Evolutionary conservation across 2,888 invertebrate genomes (phyloP).

Genomic region (Nyleta sp.): DNA sequence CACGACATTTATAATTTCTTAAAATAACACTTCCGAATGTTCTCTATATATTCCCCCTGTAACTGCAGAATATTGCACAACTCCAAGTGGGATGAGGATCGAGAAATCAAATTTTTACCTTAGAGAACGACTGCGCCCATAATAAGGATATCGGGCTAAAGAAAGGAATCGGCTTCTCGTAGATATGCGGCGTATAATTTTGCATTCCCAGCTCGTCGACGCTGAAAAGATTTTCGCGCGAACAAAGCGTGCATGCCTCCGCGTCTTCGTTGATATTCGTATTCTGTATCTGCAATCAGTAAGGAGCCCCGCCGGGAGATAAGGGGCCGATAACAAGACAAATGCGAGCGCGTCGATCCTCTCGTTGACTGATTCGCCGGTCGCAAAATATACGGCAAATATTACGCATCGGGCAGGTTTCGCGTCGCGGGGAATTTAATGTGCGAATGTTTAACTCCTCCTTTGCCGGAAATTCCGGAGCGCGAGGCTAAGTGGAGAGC

Average conservation of each 20-base stretch:
- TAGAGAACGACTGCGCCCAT: conserved; percentile 4
- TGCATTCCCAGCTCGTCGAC: conserved; percentile 65
- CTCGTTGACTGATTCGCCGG: conserved; percentile 11
- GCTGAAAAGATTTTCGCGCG: conserved; percentile 68
- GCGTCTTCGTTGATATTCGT: conserved; percentile 58
- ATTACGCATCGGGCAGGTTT: conserved; percentile 17
- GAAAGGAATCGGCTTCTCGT: conserved; percentile 67
- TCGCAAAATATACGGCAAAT: conserved; percentile 15
- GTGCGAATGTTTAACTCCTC: conserved; percentile 39
- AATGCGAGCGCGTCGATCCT: conserved; percentile 3
- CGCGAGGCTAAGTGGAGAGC: conserved; percentile 16
- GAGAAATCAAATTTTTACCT: conserved; percentile 49
- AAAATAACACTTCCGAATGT: too few relatives aligned
- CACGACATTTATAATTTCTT: too few relatives aligned
- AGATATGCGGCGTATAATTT: conserved; percentile 68
- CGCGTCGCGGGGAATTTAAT: conserved; percentile 33
- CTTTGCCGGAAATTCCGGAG: conserved; percentile 19
- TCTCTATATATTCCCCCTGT: too few relatives aligned
- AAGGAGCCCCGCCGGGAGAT: conserved; percentile 34
- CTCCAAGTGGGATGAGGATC: neutral
- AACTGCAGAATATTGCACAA: too few relatives aligned
- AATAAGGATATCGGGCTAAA: conserved; percentile 53
- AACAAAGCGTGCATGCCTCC: conserved; percentile 65
- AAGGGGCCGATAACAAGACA: conserved; percentile 36
- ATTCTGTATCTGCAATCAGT: conserved; percentile 59